Percentiles rank a stretch among this genome's conserved stretches.
phyloP scores from a whole-genome alignment of 2,888 invertebrate species.

The Ecdyonurus torrentis region DNA sequence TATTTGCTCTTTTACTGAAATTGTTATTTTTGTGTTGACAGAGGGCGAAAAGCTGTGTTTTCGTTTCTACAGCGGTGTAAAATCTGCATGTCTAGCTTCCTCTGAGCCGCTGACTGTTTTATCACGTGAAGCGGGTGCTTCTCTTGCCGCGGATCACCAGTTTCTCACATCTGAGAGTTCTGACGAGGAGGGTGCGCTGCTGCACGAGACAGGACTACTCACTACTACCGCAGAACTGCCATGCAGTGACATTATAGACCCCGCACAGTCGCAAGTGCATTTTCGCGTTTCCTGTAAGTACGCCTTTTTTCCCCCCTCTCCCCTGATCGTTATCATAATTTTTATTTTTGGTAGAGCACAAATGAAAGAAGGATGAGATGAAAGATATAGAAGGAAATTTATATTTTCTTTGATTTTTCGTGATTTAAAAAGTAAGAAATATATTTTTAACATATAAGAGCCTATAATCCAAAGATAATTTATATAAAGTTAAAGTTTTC shows the following conservation, averaged over 20 bases:
- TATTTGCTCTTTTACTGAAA: no score
- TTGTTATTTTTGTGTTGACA: no score
- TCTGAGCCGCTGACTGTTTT: slow-evolving; percentile 32
- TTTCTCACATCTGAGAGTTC: slow-evolving; percentile 6
- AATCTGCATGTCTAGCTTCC: slow-evolving; percentile 45
- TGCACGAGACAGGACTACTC: not conserved
- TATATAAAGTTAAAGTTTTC: no score
- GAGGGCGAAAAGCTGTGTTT: slow-evolving; percentile 33
- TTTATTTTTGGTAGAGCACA: no score
- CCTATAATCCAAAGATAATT: no score
- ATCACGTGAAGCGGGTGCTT: not conserved
- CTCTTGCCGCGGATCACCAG: not conserved
- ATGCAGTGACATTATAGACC: not conserved
- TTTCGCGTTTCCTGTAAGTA: slow-evolving; percentile 12
- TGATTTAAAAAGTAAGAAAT: no score
- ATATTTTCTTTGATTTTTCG: no score
- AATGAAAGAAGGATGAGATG: no score
- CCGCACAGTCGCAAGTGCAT: slow-evolving; percentile 6
- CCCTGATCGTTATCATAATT: no score
- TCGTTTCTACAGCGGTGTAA: slow-evolving; percentile 48
- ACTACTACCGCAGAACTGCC: not conserved
- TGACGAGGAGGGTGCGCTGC: slow-evolving; percentile 4
- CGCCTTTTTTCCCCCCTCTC: not conserved
- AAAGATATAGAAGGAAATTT: no score
- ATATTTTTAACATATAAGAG: no score